Evolutionary conservation across 2,797 vertebrate species (phyloP).

Genomic region (Sus cebifrons): DNA sequence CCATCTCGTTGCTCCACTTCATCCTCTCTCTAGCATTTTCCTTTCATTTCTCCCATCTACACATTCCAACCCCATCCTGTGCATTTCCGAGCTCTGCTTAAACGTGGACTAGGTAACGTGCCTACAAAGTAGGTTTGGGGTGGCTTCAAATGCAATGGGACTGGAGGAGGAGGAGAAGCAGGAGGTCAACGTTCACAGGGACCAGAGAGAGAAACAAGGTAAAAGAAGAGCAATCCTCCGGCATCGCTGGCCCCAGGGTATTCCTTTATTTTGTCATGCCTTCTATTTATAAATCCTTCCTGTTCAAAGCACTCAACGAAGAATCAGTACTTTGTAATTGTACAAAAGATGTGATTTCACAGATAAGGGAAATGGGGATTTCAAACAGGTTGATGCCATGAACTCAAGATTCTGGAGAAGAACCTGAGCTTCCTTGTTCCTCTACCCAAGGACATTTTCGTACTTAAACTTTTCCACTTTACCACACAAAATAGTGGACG

Average conservation of each 20-base stretch:
- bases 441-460: neutral
- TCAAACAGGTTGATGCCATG: neutral
- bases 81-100: neutral
- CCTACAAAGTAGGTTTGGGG: neutral
- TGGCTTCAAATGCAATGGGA: neutral
- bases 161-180: neutral
- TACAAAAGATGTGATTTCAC: conserved; percentile 38
- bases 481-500: neutral
- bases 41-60: neutral
- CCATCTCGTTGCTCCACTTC: neutral
- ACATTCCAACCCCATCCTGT: neutral
- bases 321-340: neutral
- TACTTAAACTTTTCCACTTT: conserved; percentile 5
- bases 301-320: conserved; percentile 30
- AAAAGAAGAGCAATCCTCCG: neutral
- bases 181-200: neutral
- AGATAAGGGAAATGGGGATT: neutral
- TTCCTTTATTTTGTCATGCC: neutral
- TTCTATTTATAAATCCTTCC: conserved; percentile 44
- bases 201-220: neutral
- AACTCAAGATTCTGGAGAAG: neutral
- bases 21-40: neutral
- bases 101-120: neutral
- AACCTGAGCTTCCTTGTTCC: neutral
- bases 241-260: neutral